Evolutionary conservation across 2,888 invertebrate genomes (phyloP), one percentile per base, ranked within the genome.

Genomic region (Amphipoea lucens): DNA sequence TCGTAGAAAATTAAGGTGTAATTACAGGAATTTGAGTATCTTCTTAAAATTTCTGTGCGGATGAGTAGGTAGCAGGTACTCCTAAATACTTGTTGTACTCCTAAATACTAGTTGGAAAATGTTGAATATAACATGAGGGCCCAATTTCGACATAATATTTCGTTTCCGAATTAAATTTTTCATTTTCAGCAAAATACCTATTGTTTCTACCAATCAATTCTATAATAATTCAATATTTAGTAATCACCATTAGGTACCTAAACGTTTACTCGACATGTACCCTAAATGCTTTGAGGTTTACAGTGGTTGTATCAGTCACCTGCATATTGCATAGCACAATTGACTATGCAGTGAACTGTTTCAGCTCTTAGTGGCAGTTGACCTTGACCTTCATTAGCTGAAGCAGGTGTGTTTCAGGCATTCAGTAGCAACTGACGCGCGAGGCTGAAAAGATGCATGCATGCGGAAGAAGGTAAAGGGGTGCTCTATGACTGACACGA

Each of bases 381-480:
- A 6, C 83, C 83, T 77, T 86, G 82, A 57, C 82, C 48, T 77
- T 77, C 63, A 86, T 82, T 86, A 78, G 78, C 69, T 67, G 79
- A 60, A 65, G 36, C 70, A 79, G 75, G 62, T 76, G 74, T 82
- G 45, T 48, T 65, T 74, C 36, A 62, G 20, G 62, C n/a, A 29
- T 71, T 76, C 65, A 75, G 63, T 74, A 42, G 40, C 63, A 17
- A 68, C 66, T 71, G 71, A 68, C 36, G 66, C 63, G 72, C 12
- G 29, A 4, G 0, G 9, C 68, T 69, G 68, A 83, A 76, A 69
- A 83, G 76, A 74, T 72, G 72, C 87, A 76, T 69, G 76, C 84
- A 87, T 74, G 84, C 42, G 80, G 74, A 85, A 85, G 48, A 54
- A 45, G 36, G 29, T 14, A 66, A 36, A 78, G 66, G 48, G 74